phyloP scores from a whole-genome alignment of 2,113 vertebrate species.

The Phaethon lepturus region DNA sequence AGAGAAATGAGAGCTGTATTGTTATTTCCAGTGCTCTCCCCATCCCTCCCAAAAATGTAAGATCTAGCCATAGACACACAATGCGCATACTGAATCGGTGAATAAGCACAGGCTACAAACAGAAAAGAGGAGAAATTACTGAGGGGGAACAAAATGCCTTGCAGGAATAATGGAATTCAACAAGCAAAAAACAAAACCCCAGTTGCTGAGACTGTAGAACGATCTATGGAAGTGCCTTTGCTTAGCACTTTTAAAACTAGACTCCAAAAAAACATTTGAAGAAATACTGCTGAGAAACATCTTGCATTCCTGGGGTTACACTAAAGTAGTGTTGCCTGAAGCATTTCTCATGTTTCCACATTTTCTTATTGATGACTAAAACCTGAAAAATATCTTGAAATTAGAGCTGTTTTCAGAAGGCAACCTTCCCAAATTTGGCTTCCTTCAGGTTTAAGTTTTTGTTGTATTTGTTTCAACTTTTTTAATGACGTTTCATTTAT shows the following conservation, averaged over 20 bases:
- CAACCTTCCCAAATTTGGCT: not conserved
- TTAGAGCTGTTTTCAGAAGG: constrained; percentile 15
- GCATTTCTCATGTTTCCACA: not conserved
- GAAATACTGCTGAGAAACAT: constrained; percentile 31
- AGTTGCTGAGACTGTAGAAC: not conserved
- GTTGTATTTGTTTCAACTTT: not conserved
- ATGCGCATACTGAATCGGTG: not conserved
- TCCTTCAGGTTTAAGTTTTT: not conserved
- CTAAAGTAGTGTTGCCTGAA: constrained; percentile 9
- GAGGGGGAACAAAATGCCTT: constrained; percentile 7
- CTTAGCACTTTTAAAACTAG: constrained; percentile 13
- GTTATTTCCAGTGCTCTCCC: constrained; percentile 19
- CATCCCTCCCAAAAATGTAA: not conserved
- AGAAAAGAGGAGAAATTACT: not conserved
- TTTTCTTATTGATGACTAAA: constrained; percentile 42
- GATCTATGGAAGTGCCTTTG: constrained; percentile 13
- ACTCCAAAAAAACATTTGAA: constrained; percentile 19
- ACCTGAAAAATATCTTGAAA: constrained; percentile 23
- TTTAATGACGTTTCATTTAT: not conserved
- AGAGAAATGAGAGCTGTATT: not conserved
- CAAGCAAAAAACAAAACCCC: not conserved
- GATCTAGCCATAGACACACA: not conserved
- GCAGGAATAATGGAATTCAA: constrained; percentile 28
- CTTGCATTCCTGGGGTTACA: constrained; percentile 27
- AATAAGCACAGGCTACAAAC: constrained; percentile 10